A percentile compares a stretch with the other conserved stretches of the same genome.
phyloP scores from a whole-genome alignment of 2,797 vertebrate genomes.

The Esox lucius region DNA sequence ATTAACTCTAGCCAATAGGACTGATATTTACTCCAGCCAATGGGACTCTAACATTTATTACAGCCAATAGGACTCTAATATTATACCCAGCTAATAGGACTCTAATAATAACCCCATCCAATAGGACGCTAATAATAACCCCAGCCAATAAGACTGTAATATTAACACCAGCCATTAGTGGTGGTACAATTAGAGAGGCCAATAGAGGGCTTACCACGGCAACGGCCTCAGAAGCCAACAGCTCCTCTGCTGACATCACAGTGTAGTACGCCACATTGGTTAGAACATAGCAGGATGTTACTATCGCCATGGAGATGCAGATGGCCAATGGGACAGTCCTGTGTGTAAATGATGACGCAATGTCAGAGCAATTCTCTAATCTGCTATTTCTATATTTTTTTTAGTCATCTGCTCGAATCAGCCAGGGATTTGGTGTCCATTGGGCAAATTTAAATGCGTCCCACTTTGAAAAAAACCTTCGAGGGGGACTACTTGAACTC shows the following conservation, averaged over 20 bases:
- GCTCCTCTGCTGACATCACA: conserved; percentile 86
- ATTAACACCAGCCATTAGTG: neutral
- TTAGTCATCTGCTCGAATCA: too few relatives aligned
- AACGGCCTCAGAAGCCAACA: conserved; percentile 86
- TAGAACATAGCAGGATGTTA: conserved; percentile 88
- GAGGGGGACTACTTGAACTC: too few relatives aligned
- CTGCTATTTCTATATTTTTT: neutral
- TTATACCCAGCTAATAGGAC: too few relatives aligned
- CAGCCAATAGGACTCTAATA: neutral
- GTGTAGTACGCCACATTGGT: conserved; percentile 95
- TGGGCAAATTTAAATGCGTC: too few relatives aligned
- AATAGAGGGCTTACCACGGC: conserved; percentile 80
- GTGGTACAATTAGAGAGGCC: neutral
- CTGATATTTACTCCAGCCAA: too few relatives aligned
- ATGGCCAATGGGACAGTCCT: conserved; percentile 94
- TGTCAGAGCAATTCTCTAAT: too few relatives aligned
- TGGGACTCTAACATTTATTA: too few relatives aligned
- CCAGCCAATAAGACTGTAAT: neutral
- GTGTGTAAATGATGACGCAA: conserved; percentile 23
- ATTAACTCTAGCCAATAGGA: too few relatives aligned
- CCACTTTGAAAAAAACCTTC: too few relatives aligned
- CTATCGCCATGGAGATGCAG: conserved; percentile 92
- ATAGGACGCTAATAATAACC: neutral
- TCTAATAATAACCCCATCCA: too few relatives aligned
- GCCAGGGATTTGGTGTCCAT: too few relatives aligned